Evolutionary conservation across 2,113 vertebrate genomes (phyloP).

Genomic region (Andinoacara biseriatus): DNA sequence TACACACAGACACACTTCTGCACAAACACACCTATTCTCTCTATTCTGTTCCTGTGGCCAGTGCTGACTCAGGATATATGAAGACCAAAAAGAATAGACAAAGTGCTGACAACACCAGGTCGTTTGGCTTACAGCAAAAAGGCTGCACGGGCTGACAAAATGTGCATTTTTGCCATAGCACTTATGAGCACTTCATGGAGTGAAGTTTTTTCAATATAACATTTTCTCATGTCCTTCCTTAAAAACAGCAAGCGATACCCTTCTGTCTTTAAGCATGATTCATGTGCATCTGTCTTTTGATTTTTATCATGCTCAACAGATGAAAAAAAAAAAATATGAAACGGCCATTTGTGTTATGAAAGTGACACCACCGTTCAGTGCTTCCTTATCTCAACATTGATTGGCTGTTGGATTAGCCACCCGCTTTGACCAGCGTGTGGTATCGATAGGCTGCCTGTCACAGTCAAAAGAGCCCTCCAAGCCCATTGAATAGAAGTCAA

Average conservation of each 20-base stretch:
- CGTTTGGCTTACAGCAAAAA: conserved; percentile 38
- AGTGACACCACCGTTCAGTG: not conserved
- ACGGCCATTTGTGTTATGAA: conserved; percentile 17
- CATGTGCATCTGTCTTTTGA: not conserved
- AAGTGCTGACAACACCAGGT: conserved; percentile 71
- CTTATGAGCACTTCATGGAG: conserved; percentile 5
- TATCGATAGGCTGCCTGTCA: conserved; percentile 65
- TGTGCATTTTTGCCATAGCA: not conserved
- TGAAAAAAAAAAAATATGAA: conserved; percentile 21
- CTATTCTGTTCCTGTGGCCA: conserved; percentile 39
- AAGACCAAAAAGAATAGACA: conserved; percentile 61
- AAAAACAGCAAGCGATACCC: not conserved
- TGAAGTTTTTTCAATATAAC: not conserved
- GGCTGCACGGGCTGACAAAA: conserved; percentile 48
- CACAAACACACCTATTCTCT: conserved; percentile 8
- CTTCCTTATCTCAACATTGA: conserved; percentile 71
- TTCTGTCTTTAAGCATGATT: not conserved
- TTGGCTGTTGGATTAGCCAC: conserved; percentile 65
- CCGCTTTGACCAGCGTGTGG: conserved; percentile 50
- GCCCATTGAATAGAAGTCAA: conserved; percentile 43
- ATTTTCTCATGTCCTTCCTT: not conserved
- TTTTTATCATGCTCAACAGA: not conserved
- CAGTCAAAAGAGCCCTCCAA: conserved; percentile 39
- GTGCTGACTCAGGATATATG: conserved; percentile 64
- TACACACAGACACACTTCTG: conserved; percentile 6